Evolutionary conservation across 1,140 invertebrate genomes (phyloP).

Genomic region (Plodia interpunctella): DNA sequence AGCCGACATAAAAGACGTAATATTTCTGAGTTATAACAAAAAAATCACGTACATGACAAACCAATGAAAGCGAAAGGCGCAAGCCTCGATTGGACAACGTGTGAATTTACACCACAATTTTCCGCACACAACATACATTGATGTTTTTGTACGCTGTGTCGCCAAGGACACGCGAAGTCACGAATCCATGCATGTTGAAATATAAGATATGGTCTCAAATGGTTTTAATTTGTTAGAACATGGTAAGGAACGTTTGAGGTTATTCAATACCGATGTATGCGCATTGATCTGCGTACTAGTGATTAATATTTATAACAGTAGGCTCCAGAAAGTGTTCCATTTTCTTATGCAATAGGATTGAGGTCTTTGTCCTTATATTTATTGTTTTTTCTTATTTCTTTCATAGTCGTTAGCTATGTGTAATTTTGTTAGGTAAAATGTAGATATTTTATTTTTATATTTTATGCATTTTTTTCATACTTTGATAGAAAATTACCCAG

Average conservation of each 20-base stretch:
- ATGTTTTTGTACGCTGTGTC: background rate
- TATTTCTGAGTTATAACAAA: conserved; percentile 15
- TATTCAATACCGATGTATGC: background rate
- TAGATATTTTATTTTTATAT: too few relatives aligned
- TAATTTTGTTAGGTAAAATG: too few relatives aligned
- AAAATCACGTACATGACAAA: conserved; percentile 14
- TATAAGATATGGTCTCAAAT: background rate
- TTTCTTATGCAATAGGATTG: background rate
- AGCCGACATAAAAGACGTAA: conserved; percentile 10
- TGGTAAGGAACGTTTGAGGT: background rate
- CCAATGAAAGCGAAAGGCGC: conserved; percentile 21
- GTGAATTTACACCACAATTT: conserved; percentile 1
- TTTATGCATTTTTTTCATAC: too few relatives aligned
- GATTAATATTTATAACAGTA: conserved; percentile 6
- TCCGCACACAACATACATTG: background rate
- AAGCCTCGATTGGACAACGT: conserved; percentile 12
- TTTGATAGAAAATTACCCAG: too few relatives aligned
- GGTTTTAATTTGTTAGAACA: background rate
- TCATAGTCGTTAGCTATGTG: too few relatives aligned
- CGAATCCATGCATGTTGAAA: background rate
- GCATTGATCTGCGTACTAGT: background rate
- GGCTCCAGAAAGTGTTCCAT: background rate
- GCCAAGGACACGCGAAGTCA: background rate
- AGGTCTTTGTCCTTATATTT: too few relatives aligned
- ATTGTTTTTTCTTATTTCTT: too few relatives aligned